Evolutionary conservation across 2,113 vertebrate genomes (phyloP), one percentile per base, ranked within the genome.

Genomic region (Halichoeres trimaculatus): DNA sequence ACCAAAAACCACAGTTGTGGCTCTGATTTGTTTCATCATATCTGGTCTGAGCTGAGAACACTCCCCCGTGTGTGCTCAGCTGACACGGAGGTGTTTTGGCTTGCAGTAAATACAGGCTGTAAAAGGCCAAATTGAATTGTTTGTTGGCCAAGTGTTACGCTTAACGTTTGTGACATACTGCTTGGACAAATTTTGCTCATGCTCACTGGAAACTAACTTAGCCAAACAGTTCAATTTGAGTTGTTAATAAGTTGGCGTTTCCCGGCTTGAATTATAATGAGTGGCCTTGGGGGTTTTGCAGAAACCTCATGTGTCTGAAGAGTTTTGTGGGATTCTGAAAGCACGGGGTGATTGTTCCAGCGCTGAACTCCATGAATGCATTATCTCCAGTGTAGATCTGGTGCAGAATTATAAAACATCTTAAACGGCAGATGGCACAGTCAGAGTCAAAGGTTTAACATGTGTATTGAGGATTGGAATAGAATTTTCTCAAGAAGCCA

Each of bases 351-450:
- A 85, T 55, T 60, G 59, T 69, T 56, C 20, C 2, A 22, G 26
- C 43, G 10, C 6, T 59, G 24, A 65, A 66, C 36, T 63, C 59
- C 61, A 66, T 40, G n/a, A 74, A 60, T 66, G 68, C 63, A 74
- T 65, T 47, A 64, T 61, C 74, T 71, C 13, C 20, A 24, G 8
- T 14, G 34, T 38, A 41, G 62, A 62, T 35, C 36, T 1, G 10
- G 36, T 9, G 20, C 60, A 10, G 67, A 45, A 66, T 84, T 67
- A 81, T 64, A 73, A 81, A 76, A 65, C 50, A 58, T 81, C 45
- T 72, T 57, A 35, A 76, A 61, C 19, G 52, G 54, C 85, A 86
- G 59, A 75, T 88, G 85, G 76, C 22, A 71, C 64, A 79, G 70
- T 81, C 76, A 78, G 58, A 79, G 26, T 54, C 80, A 55, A 78